phyloP scores from a whole-genome alignment of 2,888 invertebrate genomes.

The Cerastoderma edule region DNA sequence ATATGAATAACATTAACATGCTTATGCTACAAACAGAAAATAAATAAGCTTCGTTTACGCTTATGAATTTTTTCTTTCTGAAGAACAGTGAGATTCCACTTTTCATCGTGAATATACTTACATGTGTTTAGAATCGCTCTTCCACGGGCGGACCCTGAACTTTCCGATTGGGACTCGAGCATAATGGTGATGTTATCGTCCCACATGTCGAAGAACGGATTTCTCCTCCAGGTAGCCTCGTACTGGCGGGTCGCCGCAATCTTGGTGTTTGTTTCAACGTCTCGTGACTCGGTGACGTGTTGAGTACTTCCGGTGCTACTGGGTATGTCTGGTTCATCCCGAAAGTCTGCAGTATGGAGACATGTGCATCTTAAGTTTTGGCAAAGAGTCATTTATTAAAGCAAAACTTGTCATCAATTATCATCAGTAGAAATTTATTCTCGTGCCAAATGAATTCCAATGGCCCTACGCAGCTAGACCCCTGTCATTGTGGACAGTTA shows the following conservation, averaged over 20 bases:
- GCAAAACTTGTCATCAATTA: neutral
- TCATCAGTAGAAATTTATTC: neutral
- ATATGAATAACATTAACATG: too few species aligned
- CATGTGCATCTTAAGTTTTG: neutral
- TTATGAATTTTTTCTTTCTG: too few species aligned
- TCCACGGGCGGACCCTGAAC: neutral
- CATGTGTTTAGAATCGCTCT: conserved; percentile 8
- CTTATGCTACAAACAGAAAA: too few species aligned
- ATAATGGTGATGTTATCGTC: conserved; percentile 3
- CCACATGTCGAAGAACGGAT: conserved; percentile 20
- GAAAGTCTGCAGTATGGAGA: neutral
- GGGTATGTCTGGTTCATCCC: conserved; percentile 3
- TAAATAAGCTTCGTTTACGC: too few species aligned
- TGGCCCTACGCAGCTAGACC: too few species aligned
- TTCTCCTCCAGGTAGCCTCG: conserved; percentile 18
- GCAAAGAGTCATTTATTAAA: neutral
- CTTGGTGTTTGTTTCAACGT: neutral
- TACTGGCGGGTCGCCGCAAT: conserved; percentile 19
- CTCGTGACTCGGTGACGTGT: neutral
- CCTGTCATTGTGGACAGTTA: too few species aligned
- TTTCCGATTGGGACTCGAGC: conserved; percentile 7
- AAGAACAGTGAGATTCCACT: too few species aligned
- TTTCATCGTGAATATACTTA: too few species aligned
- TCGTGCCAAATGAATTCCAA: too few species aligned
- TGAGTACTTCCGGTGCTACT: too few species aligned